These are phyloP conservation scores for Heterohyrax brucei DNA, from an alignment of 2,797 vertebrate species.

Conservation along the genomic window DNA sequence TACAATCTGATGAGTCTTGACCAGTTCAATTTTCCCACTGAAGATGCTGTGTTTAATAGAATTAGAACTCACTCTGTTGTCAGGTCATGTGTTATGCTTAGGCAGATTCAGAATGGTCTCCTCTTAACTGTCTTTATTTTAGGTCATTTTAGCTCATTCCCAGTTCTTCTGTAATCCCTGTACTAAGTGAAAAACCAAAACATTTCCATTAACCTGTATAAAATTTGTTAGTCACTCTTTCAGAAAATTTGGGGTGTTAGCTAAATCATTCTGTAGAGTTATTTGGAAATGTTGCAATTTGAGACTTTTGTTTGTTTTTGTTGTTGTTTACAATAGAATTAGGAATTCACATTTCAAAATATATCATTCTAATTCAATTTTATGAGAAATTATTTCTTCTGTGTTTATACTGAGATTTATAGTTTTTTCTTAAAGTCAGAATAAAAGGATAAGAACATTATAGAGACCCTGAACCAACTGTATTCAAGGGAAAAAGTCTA, in stretches of 20 bases:
- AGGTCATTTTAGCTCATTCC: conserved; percentile 35
- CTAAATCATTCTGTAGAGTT: background rate
- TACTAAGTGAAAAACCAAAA: conserved; percentile 45
- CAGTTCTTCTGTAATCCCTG: background rate
- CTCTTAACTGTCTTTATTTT: conserved; percentile 35
- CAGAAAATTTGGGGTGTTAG: background rate
- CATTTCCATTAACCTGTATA: background rate
- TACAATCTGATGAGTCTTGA: conserved; percentile 65
- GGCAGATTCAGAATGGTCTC: background rate
- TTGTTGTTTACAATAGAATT: background rate
- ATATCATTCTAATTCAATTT: background rate
- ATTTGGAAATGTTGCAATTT: background rate
- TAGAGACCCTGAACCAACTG: background rate
- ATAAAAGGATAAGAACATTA: background rate
- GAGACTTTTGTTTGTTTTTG: background rate
- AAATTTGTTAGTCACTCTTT: conserved; percentile 15
- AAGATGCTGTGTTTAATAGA: conserved; percentile 63
- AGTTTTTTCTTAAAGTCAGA: background rate
- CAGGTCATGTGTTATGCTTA: conserved; percentile 41
- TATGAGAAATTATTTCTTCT: conserved; percentile 16
- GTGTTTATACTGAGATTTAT: conserved; percentile 20
- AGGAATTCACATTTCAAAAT: conserved; percentile 57
- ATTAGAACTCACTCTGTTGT: conserved; percentile 33
- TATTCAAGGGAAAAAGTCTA: background rate
- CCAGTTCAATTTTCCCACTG: conserved; percentile 67